These are phyloP conservation scores for Hafferia zeledoni DNA, from an alignment of 2,797 vertebrate genomes.

Conservation along the genomic window DNA sequence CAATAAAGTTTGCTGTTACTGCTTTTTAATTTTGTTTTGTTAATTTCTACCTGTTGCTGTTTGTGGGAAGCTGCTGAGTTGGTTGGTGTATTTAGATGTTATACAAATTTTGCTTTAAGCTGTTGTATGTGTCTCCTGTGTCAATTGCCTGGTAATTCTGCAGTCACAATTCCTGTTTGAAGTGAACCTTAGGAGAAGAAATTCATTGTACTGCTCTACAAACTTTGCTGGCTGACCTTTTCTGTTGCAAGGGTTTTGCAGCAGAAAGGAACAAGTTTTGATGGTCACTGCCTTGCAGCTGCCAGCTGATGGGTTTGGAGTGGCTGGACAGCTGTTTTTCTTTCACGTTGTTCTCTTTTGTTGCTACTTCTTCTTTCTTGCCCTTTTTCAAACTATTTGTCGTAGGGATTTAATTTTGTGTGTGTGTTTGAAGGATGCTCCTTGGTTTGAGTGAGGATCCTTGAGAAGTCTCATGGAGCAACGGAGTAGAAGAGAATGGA, in stretches of 20 bases:
- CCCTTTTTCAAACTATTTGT: background rate
- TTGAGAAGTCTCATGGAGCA: background rate
- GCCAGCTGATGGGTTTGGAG: background rate
- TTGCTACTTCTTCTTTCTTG: background rate
- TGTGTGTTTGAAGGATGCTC: background rate
- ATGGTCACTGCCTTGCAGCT: background rate
- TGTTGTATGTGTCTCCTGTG: background rate
- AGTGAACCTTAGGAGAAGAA: background rate
- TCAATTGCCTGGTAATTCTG: background rate
- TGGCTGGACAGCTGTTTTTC: background rate
- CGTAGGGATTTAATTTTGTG: background rate
- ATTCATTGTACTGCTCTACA: background rate
- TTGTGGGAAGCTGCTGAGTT: background rate
- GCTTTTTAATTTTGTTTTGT: background rate
- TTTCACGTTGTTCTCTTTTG: background rate
- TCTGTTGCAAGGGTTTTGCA: background rate
- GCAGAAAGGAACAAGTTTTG: background rate
- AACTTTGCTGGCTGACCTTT: background rate
- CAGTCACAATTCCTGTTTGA: background rate
- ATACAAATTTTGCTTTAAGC: background rate
- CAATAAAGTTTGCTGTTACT: background rate
- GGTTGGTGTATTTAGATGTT: background rate
- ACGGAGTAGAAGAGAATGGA: background rate
- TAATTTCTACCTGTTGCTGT: background rate
- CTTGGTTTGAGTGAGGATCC: background rate